Evolutionary conservation across 2,888 invertebrate genomes (phyloP).

Genomic region (Pinctada fucata): DNA sequence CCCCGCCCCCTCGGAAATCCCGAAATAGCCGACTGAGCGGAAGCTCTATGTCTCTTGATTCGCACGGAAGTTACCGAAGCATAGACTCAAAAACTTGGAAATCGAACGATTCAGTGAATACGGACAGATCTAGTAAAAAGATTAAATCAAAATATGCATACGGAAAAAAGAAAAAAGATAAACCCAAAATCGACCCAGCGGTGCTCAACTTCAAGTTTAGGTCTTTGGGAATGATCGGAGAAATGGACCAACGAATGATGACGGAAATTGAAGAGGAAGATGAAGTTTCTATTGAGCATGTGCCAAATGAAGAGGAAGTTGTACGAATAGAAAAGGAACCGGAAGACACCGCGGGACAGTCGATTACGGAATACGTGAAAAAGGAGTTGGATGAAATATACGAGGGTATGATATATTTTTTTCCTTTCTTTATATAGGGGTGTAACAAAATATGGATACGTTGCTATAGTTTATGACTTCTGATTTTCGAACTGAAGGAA

Average conservation of each 20-base stretch:
- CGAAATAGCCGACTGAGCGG: conserved; percentile 37
- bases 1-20: conserved; percentile 49
- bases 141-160: conserved; percentile 45
- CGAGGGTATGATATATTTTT: conserved; percentile 50
- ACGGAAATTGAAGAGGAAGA: conserved; percentile 49
- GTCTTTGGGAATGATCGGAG: conserved; percentile 40
- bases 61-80: conserved; percentile 40
- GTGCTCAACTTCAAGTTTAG: conserved; percentile 53
- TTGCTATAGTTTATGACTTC: too few relatives aligned
- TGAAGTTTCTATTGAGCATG: conserved; percentile 31
- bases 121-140: conserved; percentile 26
- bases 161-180: conserved; percentile 39
- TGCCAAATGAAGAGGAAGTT: conserved; percentile 24
- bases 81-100: conserved; percentile 23
- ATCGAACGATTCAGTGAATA: conserved; percentile 25
- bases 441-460: too few relatives aligned
- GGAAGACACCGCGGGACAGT: conserved; percentile 48
- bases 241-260: conserved; percentile 47
- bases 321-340: background rate
- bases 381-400: conserved; percentile 67
- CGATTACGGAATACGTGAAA: conserved; percentile 61
- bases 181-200: conserved; percentile 48
- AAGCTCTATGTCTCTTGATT: conserved; percentile 51
- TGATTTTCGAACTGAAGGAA: too few relatives aligned
- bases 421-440: background rate